A percentile compares a stretch with the other conserved stretches of the same genome.
Conservation (phyloP, 2,797 vertebrate species). For the Rhadinocentrus ornatus region DNA sequence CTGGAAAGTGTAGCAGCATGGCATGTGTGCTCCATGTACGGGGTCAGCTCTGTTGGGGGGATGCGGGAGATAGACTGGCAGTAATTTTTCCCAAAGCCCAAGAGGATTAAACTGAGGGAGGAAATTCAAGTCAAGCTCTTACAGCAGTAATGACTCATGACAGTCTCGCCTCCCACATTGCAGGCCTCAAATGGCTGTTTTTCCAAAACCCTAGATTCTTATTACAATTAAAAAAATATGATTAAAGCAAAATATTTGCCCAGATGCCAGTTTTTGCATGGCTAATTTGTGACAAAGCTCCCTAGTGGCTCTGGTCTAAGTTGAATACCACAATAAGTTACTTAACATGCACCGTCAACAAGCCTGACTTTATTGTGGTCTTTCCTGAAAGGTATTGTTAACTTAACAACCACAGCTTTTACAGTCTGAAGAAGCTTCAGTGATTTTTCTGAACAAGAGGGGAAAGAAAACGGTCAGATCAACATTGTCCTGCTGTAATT, state of each 20-base stretch:
- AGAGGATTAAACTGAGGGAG: slow-evolving; percentile 74
- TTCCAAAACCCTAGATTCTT: slow-evolving; percentile 47
- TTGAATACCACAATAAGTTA: slow-evolving; percentile 45
- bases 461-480: slow-evolving; percentile 48
- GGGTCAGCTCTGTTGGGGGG: slow-evolving; percentile 59
- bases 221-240: slow-evolving; percentile 39
- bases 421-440: slow-evolving; percentile 34
- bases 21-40: slow-evolving; percentile 49
- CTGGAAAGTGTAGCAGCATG: slow-evolving; percentile 50
- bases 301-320: slow-evolving; percentile 8
- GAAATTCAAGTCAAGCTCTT: slow-evolving; percentile 74
- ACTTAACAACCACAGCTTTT: slow-evolving; percentile 41
- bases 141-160: slow-evolving; percentile 74
- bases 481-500: slow-evolving; percentile 35
- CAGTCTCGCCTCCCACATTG: slow-evolving; percentile 69
- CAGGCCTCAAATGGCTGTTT: slow-evolving; percentile 40
- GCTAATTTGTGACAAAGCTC: slow-evolving; percentile 27
- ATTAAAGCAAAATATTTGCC: slow-evolving; percentile 35
- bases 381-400: slow-evolving; percentile 47
- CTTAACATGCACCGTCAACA: slow-evolving; percentile 28
- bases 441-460: slow-evolving; percentile 38
- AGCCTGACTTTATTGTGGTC: slow-evolving; percentile 38
- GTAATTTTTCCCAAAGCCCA: slow-evolving; percentile 71
- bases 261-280: slow-evolving; percentile 23
- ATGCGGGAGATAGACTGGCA: slow-evolving; percentile 64